Evolutionary conservation across 2,113 vertebrate species (phyloP).

Genomic region (Monopterus albus): DNA sequence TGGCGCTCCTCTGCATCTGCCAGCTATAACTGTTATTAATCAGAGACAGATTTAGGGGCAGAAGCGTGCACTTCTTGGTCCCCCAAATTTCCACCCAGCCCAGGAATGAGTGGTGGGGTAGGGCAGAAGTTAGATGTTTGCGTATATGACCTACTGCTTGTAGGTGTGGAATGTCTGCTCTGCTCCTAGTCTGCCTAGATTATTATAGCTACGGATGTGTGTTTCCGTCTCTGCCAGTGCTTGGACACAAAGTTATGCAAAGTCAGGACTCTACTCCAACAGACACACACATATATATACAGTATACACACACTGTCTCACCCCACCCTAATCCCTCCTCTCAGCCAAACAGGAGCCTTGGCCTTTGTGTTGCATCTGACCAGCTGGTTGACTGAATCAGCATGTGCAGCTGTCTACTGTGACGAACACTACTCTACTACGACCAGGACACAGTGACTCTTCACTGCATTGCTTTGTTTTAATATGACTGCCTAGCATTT

Average conservation of each 20-base stretch:
- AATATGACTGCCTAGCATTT: conserved; percentile 52
- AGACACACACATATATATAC: conserved; percentile 22
- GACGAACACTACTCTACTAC: conserved; percentile 44
- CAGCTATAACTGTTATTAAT: conserved; percentile 68
- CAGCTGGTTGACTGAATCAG: conserved; percentile 64
- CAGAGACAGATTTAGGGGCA: conserved; percentile 43
- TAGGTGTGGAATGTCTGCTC: conserved; percentile 54
- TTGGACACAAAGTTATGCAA: conserved; percentile 43
- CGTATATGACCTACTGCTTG: conserved; percentile 4
- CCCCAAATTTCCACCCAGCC: conserved; percentile 37
- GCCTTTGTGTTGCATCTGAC: conserved; percentile 63
- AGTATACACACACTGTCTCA: conserved; percentile 13
- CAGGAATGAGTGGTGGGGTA: conserved; percentile 6
- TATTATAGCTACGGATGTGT: conserved; percentile 7
- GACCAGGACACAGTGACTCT: conserved; percentile 50
- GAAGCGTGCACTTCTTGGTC: conserved; percentile 34
- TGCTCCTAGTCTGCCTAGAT: neutral
- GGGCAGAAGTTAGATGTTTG: neutral
- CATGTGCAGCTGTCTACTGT: conserved; percentile 72
- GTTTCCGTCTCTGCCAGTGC: conserved; percentile 22
- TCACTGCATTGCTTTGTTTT: conserved; percentile 48
- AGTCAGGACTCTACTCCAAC: conserved; percentile 39
- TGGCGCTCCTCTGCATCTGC: conserved; percentile 66
- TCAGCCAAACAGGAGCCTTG: conserved; percentile 47
- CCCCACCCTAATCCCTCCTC: conserved; percentile 36